phyloP scores from a whole-genome alignment of 2,888 invertebrate genomes.

The Napeogenes inachia region DNA sequence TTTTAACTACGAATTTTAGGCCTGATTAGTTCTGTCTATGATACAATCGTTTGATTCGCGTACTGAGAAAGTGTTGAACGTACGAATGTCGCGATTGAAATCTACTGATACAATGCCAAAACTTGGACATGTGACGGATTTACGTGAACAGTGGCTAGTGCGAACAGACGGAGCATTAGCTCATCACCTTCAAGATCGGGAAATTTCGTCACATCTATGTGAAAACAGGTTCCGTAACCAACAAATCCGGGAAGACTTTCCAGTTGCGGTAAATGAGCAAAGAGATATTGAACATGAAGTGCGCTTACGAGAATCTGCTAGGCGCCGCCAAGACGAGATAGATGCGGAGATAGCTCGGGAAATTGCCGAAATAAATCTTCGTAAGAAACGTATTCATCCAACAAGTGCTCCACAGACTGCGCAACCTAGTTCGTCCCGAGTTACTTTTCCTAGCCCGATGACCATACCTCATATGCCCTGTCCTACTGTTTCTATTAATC shows the following conservation, averaged over 20 bases:
- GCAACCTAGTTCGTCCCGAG: slow-evolving; percentile 58
- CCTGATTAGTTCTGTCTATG: not conserved
- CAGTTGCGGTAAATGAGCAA: slow-evolving; percentile 67
- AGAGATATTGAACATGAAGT: slow-evolving; percentile 64
- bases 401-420: slow-evolving; percentile 46
- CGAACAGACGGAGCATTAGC: slow-evolving; percentile 69
- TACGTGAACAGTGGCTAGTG: slow-evolving; percentile 72
- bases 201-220: slow-evolving; percentile 69
- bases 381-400: slow-evolving; percentile 56
- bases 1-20: slow-evolving; percentile 23
- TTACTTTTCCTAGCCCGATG: slow-evolving; percentile 35
- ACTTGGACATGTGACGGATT: slow-evolving; percentile 67
- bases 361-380: slow-evolving; percentile 69
- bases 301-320: slow-evolving; percentile 53
- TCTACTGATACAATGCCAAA: slow-evolving; percentile 71
- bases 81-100: slow-evolving; percentile 60
- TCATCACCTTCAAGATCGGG: slow-evolving; percentile 69
- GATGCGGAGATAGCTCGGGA: slow-evolving; percentile 70
- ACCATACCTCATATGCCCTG: slow-evolving; percentile 49
- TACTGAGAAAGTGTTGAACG: not conserved
- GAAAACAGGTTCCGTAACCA: slow-evolving; percentile 71
- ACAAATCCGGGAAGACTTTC: slow-evolving; percentile 72
- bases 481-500: slow-evolving; percentile 34
- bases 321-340: slow-evolving; percentile 65
- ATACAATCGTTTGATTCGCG: not conserved